Evolutionary conservation across 2,113 vertebrate species (phyloP), one percentile per base, ranked within the genome.

Genomic region (Oenanthe oenanthe): DNA sequence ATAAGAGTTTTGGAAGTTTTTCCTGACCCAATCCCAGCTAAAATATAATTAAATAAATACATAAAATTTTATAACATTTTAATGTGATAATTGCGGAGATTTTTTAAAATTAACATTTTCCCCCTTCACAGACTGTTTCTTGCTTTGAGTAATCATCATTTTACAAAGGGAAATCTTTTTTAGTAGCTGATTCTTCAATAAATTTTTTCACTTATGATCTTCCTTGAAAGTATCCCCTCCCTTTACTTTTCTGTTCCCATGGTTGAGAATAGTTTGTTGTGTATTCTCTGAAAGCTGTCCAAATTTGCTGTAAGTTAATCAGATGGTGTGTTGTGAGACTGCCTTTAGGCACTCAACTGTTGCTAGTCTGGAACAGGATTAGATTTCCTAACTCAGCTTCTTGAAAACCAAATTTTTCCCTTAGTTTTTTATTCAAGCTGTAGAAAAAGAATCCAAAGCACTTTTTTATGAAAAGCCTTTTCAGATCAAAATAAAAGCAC

Each of bases 231-330:
- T 18, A 36, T 63, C 5, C 3, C 74, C 5, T 92, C 7, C 22
- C 10, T 76, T 74, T 36, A 32, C 16, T 70, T 81, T 76, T 91
- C 32, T 84, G 21, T 70, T 74, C 57, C 40, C 1, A 26, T 74
- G 32, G 25, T 7, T 84, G 73, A 84, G 7, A 40, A 53, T 24
- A 73, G 38, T 74, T 80, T 1, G 1, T 28, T 61, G 62, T 54
- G 31, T 80, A 21, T 72, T 62, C 63, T 80, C 63, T 94, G 56
- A 92, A 88, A 92, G 26, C 68, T 86, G 48, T 74, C 53, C 65
- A 57, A 26, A 63, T 63, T 91, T 51, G 31, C 76, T 94, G 31
- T 61, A 75, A 61, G 81, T 74, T 63, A 77, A 54, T 89, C 61
- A 81, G 61, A 40, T 56, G n/a, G 21, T 63, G 29, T 84, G 48